Evolutionary conservation across 2,888 invertebrate genomes (phyloP).

Genomic region (Volucella bombylans): DNA sequence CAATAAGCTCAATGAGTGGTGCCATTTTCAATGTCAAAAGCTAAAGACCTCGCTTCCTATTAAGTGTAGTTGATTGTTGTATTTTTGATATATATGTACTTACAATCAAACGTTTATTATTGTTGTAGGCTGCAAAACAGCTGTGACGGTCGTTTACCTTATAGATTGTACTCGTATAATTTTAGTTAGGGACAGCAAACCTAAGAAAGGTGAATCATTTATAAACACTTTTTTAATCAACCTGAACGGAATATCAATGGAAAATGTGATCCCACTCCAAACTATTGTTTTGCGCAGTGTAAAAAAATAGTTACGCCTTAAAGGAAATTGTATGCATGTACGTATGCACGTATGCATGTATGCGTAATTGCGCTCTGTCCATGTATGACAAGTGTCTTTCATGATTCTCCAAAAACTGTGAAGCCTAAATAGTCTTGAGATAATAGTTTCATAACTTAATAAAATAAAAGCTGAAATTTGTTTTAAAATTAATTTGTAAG

Average conservation of each 20-base stretch:
- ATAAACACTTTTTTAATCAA: constrained; percentile 15
- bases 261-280: not conserved
- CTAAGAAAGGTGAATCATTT: constrained; percentile 42
- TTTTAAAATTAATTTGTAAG: too few species aligned
- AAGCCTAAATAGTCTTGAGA: not conserved
- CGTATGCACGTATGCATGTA: too few species aligned
- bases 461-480: too few species aligned
- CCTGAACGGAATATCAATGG: constrained; percentile 40
- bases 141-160: constrained; percentile 61
- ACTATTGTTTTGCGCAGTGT: not conserved
- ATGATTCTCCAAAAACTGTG: constrained; percentile 3
- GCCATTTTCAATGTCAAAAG: constrained; percentile 65
- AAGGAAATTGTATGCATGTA: not conserved
- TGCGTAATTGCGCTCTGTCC: constrained; percentile 4
- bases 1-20: constrained; percentile 47
- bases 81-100: too few species aligned
- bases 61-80: constrained; percentile 10
- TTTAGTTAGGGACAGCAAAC: constrained; percentile 31
- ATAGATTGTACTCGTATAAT: constrained; percentile 30
- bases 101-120: constrained; percentile 43
- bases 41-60: constrained; percentile 6
- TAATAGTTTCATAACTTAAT: not conserved
- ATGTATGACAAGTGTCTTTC: not conserved
- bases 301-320: constrained; percentile 5
- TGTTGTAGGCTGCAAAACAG: constrained; percentile 30